These are phyloP conservation scores for Drosophila prolongata DNA, from an alignment of 2,888 invertebrate genomes.

Conservation along the genomic window DNA sequence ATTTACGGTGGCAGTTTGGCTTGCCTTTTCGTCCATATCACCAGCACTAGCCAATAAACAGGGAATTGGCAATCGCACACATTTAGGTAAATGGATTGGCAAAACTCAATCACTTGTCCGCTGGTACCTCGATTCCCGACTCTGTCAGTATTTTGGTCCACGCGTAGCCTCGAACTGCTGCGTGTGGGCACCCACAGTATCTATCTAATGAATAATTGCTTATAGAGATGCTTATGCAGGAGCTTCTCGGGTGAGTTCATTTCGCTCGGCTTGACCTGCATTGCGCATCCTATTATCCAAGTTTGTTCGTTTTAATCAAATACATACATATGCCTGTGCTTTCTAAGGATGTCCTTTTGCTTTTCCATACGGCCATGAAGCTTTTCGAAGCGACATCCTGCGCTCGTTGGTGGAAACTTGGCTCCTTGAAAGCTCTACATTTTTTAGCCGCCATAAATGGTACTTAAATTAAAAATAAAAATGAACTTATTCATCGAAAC, in stretches of 20 bases:
- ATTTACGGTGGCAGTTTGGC: background rate
- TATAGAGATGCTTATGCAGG: constrained; percentile 32
- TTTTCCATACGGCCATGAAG: background rate
- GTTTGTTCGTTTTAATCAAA: constrained; percentile 6
- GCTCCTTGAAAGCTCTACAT: background rate
- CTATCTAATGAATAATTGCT: constrained; percentile 74
- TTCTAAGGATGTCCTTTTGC: constrained; percentile 2
- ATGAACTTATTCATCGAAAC: too few relatives aligned
- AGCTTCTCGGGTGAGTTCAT: constrained; percentile 18
- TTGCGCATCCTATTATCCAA: constrained; percentile 23
- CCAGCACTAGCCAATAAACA: constrained; percentile 1
- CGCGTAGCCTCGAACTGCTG: constrained; percentile 52
- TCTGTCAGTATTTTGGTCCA: constrained; percentile 36
- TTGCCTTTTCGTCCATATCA: constrained; percentile 1
- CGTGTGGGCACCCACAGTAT: constrained; percentile 46
- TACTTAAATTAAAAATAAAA: too few relatives aligned
- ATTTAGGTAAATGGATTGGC: background rate
- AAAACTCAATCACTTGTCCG: constrained; percentile 1
- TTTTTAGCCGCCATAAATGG: too few relatives aligned
- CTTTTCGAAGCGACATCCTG: constrained; percentile 4
- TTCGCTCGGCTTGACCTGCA: constrained; percentile 27
- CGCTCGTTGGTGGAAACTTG: background rate
- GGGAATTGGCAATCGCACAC: background rate
- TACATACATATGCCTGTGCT: constrained; percentile 3
- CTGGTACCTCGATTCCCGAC: constrained; percentile 5